Conservation (phyloP, 2,113 vertebrate species). For the Centropus bengalensis region DNA sequence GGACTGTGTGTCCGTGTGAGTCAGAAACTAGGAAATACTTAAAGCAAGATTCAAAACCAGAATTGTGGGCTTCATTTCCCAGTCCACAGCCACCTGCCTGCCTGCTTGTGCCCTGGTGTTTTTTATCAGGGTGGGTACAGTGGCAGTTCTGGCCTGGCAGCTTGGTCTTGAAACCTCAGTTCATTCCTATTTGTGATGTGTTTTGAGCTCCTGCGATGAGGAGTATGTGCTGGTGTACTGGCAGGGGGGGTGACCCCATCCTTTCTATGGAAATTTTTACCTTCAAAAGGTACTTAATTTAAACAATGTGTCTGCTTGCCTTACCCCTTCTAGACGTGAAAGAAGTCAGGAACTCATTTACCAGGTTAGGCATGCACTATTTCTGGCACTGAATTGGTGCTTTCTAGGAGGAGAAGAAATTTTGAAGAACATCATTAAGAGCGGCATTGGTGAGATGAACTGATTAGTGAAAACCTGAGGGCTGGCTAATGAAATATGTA, state of each 20-base stretch:
- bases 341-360: neutral
- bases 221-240: neutral
- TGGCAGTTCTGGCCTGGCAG: neutral
- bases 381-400: neutral
- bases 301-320: neutral
- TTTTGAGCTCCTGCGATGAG: neutral
- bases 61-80: neutral
- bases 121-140: neutral
- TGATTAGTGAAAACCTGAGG: neutral
- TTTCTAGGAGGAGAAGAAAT: neutral
- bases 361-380: rapidly evolving
- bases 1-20: neutral
- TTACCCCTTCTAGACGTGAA: neutral
- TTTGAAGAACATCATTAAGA: neutral
- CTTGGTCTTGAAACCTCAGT: neutral
- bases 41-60: neutral
- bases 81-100: neutral
- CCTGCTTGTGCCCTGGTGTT: rapidly evolving
- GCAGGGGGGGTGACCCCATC: neutral
- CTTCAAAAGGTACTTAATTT: neutral
- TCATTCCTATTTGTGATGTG: neutral
- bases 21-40: neutral
- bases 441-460: neutral
- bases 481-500: neutral
- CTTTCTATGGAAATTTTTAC: neutral